phyloP scores from a whole-genome alignment of 2,888 invertebrate species.

The Caenorhabditis uteleia region DNA sequence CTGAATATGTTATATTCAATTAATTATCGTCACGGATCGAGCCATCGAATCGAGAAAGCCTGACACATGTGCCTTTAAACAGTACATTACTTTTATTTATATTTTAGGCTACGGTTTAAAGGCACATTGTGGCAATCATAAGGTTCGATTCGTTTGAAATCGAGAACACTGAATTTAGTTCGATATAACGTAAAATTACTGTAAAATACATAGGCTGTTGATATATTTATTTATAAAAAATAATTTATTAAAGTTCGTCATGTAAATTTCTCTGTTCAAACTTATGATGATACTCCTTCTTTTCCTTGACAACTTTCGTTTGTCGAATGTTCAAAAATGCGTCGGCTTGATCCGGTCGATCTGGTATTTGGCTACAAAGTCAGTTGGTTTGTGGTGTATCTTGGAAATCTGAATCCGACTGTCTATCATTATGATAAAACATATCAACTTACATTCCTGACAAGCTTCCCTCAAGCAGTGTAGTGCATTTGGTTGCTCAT shows the following conservation, averaged over 20 bases:
- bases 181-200: too few relatives aligned
- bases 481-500: constrained; percentile 50
- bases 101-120: too few relatives aligned
- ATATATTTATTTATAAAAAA: constrained; percentile 18
- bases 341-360: constrained; percentile 37
- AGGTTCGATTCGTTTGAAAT: too few relatives aligned
- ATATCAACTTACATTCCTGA: constrained; percentile 38
- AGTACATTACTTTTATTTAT: too few relatives aligned
- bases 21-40: too few relatives aligned
- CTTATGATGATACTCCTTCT: constrained; percentile 32
- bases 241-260: constrained; percentile 30
- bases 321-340: constrained; percentile 43
- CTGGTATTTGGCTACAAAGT: constrained; percentile 44
- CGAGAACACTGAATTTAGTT: too few relatives aligned
- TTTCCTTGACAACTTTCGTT: constrained; percentile 39
- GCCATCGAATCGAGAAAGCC: too few relatives aligned
- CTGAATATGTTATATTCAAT: too few relatives aligned
- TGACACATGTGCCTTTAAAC: too few relatives aligned
- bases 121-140: too few relatives aligned
- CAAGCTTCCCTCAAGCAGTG: constrained; percentile 54
- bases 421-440: not conserved
- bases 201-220: constrained; percentile 52
- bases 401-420: constrained; percentile 42
- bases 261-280: constrained; percentile 28
- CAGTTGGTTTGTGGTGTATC: constrained; percentile 39